Conservation (phyloP, 2,113 vertebrate species). For the Sprattus sprattus region DNA sequence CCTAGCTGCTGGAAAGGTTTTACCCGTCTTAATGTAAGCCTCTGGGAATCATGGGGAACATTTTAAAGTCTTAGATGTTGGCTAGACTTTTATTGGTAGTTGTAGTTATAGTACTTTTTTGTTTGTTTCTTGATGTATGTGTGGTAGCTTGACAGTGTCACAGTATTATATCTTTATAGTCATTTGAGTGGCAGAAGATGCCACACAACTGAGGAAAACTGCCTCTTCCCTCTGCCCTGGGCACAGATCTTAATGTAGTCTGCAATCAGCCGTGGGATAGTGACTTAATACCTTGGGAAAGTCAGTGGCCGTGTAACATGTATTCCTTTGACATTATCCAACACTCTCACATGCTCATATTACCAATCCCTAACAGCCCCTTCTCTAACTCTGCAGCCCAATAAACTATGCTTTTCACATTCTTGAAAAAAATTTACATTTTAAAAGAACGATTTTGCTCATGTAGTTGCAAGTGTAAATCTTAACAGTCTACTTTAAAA, state of each 20-base stretch:
- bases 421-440: too few species aligned
- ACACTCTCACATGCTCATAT: conserved; percentile 55
- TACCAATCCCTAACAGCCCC: not conserved
- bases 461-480: too few species aligned
- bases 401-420: too few species aligned
- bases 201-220: not conserved
- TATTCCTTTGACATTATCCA: conserved; percentile 70
- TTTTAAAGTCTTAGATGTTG: too few species aligned
- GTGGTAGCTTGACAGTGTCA: not conserved
- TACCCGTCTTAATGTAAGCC: not conserved
- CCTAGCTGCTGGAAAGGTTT: not conserved
- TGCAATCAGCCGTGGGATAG: conserved; percentile 45
- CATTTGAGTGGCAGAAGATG: not conserved
- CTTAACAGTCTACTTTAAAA: too few species aligned
- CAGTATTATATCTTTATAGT: not conserved
- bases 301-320: conserved; percentile 59
- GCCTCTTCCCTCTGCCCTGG: not conserved
- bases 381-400: too few species aligned
- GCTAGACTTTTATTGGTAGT: too few species aligned
- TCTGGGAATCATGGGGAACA: not conserved
- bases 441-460: too few species aligned
- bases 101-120: too few species aligned
- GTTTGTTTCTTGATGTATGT: not conserved
- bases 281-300: conserved; percentile 61
- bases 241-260: conserved; percentile 32